A percentile compares a stretch with the other conserved stretches of the same genome.
Evolutionary conservation across 2,113 vertebrate species (phyloP).

Genomic region (Otus sunia): DNA sequence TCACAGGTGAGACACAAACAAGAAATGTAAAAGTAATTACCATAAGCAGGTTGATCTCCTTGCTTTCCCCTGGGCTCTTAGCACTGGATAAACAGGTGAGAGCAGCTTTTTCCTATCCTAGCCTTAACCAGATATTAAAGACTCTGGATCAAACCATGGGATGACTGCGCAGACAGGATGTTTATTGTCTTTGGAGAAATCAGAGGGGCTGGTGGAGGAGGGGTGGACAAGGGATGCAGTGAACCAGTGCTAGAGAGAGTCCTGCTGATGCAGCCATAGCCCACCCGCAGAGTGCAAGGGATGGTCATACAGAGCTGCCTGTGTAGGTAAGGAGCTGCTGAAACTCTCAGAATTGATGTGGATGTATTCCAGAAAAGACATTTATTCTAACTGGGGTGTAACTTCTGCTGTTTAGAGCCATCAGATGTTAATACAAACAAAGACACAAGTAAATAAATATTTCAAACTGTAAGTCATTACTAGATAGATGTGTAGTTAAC

Average conservation of each 20-base stretch:
- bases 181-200: neutral
- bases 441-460: neutral
- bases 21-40: neutral
- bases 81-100: neutral
- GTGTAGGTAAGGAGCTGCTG: neutral
- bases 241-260: neutral
- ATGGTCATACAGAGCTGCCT: rapidly evolving
- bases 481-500: neutral
- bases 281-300: rapidly evolving
- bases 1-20: neutral
- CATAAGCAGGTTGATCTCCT: neutral
- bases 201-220: neutral
- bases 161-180: neutral
- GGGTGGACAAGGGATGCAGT: neutral
- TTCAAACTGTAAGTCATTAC: neutral
- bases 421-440: neutral
- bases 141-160: neutral
- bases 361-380: neutral
- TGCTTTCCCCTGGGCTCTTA: neutral
- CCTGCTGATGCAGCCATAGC: neutral
- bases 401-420: neutral
- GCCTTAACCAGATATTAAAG: neutral
- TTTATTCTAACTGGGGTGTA: neutral
- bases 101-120: neutral
- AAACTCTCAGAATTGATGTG: neutral